Conservation (phyloP, 2,797 vertebrate genomes). For the Channallabes apus region DNA sequence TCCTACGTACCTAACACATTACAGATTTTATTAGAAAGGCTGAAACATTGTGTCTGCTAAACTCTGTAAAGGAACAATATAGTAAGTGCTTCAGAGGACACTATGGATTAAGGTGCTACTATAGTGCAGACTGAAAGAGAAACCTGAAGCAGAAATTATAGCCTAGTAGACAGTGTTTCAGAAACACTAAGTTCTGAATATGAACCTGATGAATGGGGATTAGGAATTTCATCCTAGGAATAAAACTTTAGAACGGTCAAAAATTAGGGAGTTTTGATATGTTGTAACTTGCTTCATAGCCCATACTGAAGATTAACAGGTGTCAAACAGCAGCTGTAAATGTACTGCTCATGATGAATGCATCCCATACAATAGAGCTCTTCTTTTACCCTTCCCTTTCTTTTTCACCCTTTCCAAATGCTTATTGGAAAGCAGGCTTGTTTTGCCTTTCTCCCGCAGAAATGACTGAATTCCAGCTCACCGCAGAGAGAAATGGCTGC, state of each 20-base stretch:
- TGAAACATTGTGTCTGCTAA: background rate
- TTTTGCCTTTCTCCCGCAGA: conserved; percentile 55
- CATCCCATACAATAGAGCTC: conserved; percentile 19
- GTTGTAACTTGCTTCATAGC: background rate
- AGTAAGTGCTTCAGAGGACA: background rate
- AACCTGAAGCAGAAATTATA: background rate
- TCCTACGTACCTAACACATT: background rate
- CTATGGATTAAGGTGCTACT: background rate
- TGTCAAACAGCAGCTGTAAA: conserved; percentile 30
- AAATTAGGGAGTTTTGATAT: background rate
- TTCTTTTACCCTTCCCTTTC: conserved; percentile 7
- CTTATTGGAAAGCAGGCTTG: conserved; percentile 60
- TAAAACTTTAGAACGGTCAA: background rate
- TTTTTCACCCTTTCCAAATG: conserved; percentile 52
- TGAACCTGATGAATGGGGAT: conserved; percentile 21
- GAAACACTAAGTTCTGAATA: conserved; percentile 9
- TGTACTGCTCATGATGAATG: conserved; percentile 18
- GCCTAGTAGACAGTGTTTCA: background rate
- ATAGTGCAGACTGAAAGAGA: background rate
- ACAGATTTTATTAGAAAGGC: background rate
- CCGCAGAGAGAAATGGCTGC: conserved; percentile 66
- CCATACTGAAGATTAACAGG: conserved; percentile 18
- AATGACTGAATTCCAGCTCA: conserved; percentile 65
- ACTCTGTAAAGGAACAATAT: background rate
- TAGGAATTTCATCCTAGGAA: background rate